A percentile compares a stretch with the other conserved stretches of the same genome.
Conservation (phyloP, 2,113 vertebrate species). For the Marmota monax region DNA sequence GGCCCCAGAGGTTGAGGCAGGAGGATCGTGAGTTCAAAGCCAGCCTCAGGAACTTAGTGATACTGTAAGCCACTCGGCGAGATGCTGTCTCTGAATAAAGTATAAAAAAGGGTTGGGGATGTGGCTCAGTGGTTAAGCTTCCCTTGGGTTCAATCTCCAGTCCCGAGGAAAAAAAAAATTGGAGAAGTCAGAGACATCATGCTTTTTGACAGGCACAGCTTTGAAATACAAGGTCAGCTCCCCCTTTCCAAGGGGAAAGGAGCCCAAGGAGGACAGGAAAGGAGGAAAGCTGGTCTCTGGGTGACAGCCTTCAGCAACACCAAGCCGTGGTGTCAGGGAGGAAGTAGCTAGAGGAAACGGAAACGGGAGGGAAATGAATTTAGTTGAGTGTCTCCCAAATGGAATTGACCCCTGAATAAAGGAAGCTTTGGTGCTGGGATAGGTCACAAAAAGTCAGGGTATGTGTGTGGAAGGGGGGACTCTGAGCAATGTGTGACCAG, state of each 20-base stretch:
- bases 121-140: too few species aligned
- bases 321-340: neutral
- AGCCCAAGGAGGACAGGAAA: neutral
- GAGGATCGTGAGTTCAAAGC: too few species aligned
- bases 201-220: neutral
- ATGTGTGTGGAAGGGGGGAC: neutral
- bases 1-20: too few species aligned
- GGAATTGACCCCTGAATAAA: neutral
- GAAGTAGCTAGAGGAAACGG: neutral
- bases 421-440: neutral
- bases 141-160: too few species aligned
- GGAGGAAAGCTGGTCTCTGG: neutral
- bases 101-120: too few species aligned
- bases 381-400: too few species aligned
- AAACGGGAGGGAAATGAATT: neutral
- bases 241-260: neutral
- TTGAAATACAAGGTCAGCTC: neutral
- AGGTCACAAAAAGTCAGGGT: neutral
- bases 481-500: too few species aligned
- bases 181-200: neutral
- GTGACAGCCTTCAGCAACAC: neutral
- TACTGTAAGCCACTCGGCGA: too few species aligned
- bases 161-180: too few species aligned
- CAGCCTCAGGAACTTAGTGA: too few species aligned
- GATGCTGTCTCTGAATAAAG: too few species aligned